Percentiles rank a stretch among this genome's conserved stretches.
Conservation (phyloP, 2,888 invertebrate genomes). For the Synanthedon vespiformis region DNA sequence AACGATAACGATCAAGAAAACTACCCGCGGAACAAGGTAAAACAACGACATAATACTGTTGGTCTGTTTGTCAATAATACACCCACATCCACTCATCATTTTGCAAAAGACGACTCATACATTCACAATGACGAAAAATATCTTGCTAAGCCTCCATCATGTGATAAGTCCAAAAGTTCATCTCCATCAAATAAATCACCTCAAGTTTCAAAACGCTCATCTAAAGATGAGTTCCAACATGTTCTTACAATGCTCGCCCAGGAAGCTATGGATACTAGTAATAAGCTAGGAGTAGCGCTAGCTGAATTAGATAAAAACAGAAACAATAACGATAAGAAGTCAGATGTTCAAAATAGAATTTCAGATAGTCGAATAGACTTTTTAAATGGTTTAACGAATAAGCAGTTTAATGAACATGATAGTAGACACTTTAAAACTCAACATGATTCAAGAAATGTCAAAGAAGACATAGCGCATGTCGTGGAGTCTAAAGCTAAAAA, state of each 20-base stretch:
- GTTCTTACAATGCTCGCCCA: conserved; percentile 79
- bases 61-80: conserved; percentile 62
- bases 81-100: conserved; percentile 55
- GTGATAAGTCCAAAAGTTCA: conserved; percentile 65
- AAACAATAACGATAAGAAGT: conserved; percentile 43
- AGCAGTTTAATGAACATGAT: conserved; percentile 23
- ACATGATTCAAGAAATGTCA: conserved; percentile 16
- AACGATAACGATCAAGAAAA: conserved; percentile 54
- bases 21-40: conserved; percentile 64
- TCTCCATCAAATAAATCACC: conserved; percentile 71
- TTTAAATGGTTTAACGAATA: conserved; percentile 56
- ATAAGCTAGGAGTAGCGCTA: conserved; percentile 76
- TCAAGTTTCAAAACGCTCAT: conserved; percentile 56
- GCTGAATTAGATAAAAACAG: conserved; percentile 68
- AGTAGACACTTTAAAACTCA: conserved; percentile 22
- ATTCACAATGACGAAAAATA: conserved; percentile 61
- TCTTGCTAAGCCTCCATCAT: conserved; percentile 60
- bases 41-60: conserved; percentile 64
- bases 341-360: conserved; percentile 59
- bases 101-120: conserved; percentile 66
- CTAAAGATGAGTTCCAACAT: conserved; percentile 74
- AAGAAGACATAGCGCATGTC: conserved; percentile 8
- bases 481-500: conserved; percentile 44
- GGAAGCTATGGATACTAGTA: conserved; percentile 81
- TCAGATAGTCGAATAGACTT: conserved; percentile 61